Base-by-base conservation (phyloP, 2,888 invertebrate species). In the Heliconius hortense region DNA sequence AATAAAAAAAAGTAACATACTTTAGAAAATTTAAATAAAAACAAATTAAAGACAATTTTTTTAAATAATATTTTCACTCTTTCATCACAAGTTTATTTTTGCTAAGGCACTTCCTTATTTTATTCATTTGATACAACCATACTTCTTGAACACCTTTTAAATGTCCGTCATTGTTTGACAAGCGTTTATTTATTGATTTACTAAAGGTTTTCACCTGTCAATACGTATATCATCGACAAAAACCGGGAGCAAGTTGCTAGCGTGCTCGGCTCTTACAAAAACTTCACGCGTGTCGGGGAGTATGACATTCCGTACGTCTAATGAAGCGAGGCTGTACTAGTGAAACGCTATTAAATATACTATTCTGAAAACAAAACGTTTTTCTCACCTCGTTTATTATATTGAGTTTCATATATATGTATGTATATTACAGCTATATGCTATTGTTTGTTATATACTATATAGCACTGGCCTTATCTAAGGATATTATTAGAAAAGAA, bases 281-380 rank as follows among this genome's bases (percentile, higher is more conserved):
- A 76, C 76, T 31, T 69, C 62, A 79, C 63, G 59, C 72, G 64
- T 76, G 63, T 83, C 83, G 80, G 82, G 82, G 81, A 87, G 85
- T 87, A 85, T 88, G 83, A 85, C 90, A 93, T 92, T 89, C 92
- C 90, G 60, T 64, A 79, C 66, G 81, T 75, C 85, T 86, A 88
- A 89, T 92, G 87, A 86, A 87, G 91, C 91, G 88, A 82, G 60
- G 64, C 67, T 62, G 56, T 43, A 64, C 75, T 56, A 77, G 79
- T 78, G 79, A 80, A 79, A 80, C 80, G 72, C 73, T 68, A 56
- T 73, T 66, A 77, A 69, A 73, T 73, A 77, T 56, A 77, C 76
- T 63, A 76, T 76, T 69, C 76, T 72, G 63, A 76, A 73, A 72
- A 76, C 73, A 71, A 67, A 73, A 28, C n/a, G 77, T 75, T 77